Percentiles rank a stretch among this genome's conserved stretches.
phyloP scores from a whole-genome alignment of 2,888 invertebrate genomes.

The Calameuta idolon region DNA sequence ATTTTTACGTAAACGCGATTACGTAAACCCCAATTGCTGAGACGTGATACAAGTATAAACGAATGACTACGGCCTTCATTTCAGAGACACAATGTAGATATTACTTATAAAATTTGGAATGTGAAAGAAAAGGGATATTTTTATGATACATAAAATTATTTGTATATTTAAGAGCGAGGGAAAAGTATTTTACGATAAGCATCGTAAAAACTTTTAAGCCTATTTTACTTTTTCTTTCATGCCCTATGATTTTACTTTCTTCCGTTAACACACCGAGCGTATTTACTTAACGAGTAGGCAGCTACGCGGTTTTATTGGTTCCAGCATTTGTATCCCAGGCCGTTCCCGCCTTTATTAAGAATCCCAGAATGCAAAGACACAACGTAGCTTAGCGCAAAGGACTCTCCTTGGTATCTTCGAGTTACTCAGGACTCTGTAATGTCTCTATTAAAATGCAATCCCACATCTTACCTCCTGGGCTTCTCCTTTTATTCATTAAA shows the following conservation, averaged over 20 bases:
- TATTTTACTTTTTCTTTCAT: not conserved
- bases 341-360: conserved; percentile 35
- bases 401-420: not conserved
- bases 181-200: not conserved
- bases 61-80: not conserved
- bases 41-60: not conserved
- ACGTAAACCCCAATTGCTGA: conserved; percentile 5
- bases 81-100: not conserved
- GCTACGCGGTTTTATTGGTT: conserved; percentile 30
- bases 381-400: not conserved
- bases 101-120: not conserved
- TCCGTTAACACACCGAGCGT: conserved; percentile 7
- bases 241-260: not conserved
- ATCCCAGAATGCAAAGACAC: conserved; percentile 23
- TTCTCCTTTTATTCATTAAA: conserved; percentile 50
- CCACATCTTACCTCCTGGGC: conserved; percentile 36
- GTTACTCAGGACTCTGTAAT: conserved; percentile 38
- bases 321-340: conserved; percentile 32
- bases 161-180: not conserved
- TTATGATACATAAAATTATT: not conserved
- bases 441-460: conserved; percentile 56
- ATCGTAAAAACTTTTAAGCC: not conserved
- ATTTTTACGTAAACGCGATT: conserved; percentile 37
- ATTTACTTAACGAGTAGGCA: conserved; percentile 32
- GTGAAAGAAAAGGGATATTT: not conserved